These are phyloP conservation scores for Spodoptera picta DNA, from an alignment of 2,888 invertebrate genomes.

Conservation along the genomic window DNA sequence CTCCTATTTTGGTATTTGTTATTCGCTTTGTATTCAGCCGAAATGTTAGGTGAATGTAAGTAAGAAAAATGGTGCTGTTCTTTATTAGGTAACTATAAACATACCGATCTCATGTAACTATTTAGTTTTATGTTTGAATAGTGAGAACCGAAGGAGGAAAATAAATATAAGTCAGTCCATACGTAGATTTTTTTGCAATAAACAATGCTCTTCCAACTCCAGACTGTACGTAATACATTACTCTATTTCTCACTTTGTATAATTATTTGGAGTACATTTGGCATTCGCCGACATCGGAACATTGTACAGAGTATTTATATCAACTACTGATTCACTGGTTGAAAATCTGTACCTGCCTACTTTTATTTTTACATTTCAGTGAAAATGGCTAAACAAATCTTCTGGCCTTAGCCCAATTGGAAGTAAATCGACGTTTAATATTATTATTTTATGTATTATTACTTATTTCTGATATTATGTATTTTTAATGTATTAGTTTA, in stretches of 20 bases:
- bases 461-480: no score
- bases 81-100: no score
- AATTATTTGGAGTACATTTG: constrained; percentile 22
- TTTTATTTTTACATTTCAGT: constrained; percentile 4
- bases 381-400: background rate
- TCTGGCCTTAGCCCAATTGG: background rate
- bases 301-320: constrained; percentile 23
- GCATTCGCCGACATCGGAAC: constrained; percentile 19
- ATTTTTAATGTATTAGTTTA: no score
- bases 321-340: constrained; percentile 6
- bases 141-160: no score
- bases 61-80: background rate
- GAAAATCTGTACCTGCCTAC: constrained; percentile 4
- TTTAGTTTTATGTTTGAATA: no score
- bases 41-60: constrained; percentile 5
- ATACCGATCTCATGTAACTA: no score
- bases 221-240: constrained; percentile 9
- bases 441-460: no score
- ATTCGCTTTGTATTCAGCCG: constrained; percentile 25
- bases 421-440: background rate
- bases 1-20: constrained; percentile 4
- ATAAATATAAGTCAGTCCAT: constrained; percentile 10
- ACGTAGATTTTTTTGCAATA: constrained; percentile 7
- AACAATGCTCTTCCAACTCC: constrained; percentile 27
- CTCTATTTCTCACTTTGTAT: constrained; percentile 11